These are phyloP conservation scores for Alethe castanea DNA, from an alignment of 2,113 vertebrate genomes.

Conservation along the genomic window DNA sequence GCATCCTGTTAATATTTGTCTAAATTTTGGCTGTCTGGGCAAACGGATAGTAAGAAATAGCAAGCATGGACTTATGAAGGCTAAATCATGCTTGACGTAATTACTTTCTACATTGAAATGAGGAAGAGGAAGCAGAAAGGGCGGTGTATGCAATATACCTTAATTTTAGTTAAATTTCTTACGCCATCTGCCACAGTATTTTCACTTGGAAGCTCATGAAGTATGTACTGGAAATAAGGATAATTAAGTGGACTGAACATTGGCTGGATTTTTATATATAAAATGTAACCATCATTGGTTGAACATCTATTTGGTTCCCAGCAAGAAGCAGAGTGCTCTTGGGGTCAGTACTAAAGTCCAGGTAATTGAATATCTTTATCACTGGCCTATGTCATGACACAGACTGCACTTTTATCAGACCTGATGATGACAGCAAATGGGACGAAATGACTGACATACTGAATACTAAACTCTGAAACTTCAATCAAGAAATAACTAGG, in stretches of 20 bases:
- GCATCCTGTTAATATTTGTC: not conserved
- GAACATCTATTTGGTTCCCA: not conserved
- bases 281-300: not conserved
- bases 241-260: not conserved
- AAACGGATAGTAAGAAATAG: not conserved
- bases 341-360: not conserved
- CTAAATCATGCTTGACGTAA: not conserved
- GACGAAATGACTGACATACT: not conserved
- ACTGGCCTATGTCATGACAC: not conserved
- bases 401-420: not conserved
- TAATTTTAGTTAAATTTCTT: constrained; percentile 24
- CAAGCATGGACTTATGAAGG: not conserved
- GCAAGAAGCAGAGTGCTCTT: not conserved
- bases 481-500: not conserved
- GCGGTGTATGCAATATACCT: not conserved
- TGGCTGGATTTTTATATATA: not conserved
- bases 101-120: constrained; percentile 6
- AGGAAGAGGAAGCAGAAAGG: not conserved
- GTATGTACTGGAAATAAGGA: not conserved
- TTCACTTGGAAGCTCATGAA: constrained; percentile 8
- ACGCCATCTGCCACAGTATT: constrained; percentile 1
- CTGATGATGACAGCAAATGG: not conserved
- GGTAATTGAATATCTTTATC: not conserved
- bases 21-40: constrained; percentile 12
- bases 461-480: not conserved